Evolutionary conservation across 1,140 invertebrate species (phyloP).

Genomic region (Pseudomyrmex concolor): DNA sequence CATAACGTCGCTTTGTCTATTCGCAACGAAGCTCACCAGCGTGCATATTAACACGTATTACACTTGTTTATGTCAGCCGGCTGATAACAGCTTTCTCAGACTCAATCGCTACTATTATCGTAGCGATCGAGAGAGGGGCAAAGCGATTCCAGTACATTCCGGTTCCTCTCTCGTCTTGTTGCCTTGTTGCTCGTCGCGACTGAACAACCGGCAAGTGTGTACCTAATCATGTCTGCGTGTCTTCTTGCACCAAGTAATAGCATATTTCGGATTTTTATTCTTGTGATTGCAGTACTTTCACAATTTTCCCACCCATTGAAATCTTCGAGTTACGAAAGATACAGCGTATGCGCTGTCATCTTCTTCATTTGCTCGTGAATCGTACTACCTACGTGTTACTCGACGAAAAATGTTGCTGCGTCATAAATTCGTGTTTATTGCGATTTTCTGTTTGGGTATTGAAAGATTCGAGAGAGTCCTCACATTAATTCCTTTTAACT

Average conservation of each 20-base stretch:
- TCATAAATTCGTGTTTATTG: constrained; percentile 11
- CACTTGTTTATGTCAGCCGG: no score
- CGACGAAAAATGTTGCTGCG: not conserved
- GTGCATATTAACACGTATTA: no score
- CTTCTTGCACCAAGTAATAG: constrained; percentile 27
- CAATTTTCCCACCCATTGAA: not conserved
- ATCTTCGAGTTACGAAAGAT: not conserved
- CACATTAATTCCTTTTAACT: no score
- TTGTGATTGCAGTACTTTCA: no score
- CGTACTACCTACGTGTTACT: not conserved
- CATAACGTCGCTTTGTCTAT: no score
- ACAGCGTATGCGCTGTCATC: not conserved
- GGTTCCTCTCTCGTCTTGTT: not conserved
- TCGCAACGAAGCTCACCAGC: no score
- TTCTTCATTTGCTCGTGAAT: not conserved
- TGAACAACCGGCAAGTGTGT: not conserved
- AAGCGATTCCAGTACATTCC: not conserved
- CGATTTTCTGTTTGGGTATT: constrained; percentile 22
- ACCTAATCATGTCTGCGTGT: constrained; percentile 2
- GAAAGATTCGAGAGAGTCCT: not conserved
- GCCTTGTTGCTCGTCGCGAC: not conserved
- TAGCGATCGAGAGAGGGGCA: not conserved
- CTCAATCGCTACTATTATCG: not conserved
- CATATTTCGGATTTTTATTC: not conserved
- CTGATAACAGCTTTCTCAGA: constrained; percentile 2